Evolutionary conservation across 2,113 vertebrate species (phyloP), one percentile per base, ranked within the genome.

Genomic region (Indicator indicator): DNA sequence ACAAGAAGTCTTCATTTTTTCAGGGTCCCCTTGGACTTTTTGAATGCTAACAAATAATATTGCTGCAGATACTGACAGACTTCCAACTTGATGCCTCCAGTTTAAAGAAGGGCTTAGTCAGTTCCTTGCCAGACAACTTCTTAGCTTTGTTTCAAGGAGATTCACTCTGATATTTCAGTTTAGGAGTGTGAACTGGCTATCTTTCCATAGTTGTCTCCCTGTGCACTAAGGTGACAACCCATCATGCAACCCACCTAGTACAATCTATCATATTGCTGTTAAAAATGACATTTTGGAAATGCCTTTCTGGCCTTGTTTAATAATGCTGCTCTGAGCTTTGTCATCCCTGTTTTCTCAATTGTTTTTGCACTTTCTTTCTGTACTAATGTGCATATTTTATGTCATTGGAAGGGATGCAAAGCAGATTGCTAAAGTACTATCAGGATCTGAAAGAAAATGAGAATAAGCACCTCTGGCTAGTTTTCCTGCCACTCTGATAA

Each of bases 211-310:
- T 23, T 70, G 46, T 54, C 28, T 46, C 27, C 60, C 18, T 15
- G 1, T 2, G 9, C 11, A 11, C 8, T 24, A 16, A 54, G 44
- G 81, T 65, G 64, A 12, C 27, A 24, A 58, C 17, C 15, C 28
- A 10, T 19, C 33, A 1, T 32, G 12, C 17, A 13, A 24, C 26
- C 36, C 16, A 8, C 23, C 12, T 28, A 8, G 5, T 52, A 27
- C 11, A 23, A 7, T 6, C 3, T 63, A 8, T 11, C 6, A 0
- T 20, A 5, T n/a, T 42, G 7, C 9, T 80, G 16, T 18, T n/a
- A 38, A 59, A 38, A 86, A 33, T 46, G 4, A 33, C 3, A 3
- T 28, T 69, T 73, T 69, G 56, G 21, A 32, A 70, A 42, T 9
- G 10, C 26, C 6, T 14, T 54, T 74, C 50, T 32, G 54, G 46